Evolutionary conservation across 2,797 vertebrate genomes (phyloP), one percentile per base, ranked within the genome.

Genomic region (Takifugu rubripes): DNA sequence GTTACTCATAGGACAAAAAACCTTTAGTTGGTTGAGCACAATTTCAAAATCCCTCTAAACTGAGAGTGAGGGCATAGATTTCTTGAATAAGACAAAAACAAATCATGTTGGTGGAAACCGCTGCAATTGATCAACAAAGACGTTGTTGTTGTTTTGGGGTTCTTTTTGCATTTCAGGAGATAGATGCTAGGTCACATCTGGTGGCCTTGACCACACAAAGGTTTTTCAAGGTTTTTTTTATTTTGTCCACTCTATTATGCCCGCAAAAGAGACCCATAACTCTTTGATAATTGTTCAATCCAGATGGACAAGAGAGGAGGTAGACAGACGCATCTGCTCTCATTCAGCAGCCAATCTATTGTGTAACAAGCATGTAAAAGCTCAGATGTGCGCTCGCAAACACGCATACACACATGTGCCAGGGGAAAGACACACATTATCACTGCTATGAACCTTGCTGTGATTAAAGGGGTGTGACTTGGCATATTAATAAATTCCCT

Each of bases 381-480:
- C 65, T 75, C 58, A 57, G 26, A 62, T 56, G 42, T 51, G 48
- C 49, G 17, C 48, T 25, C 53, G 21, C 44, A 52, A 9, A 43
- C 59, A 61, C 27, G 24, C 36, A 54, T 68, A 63, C 25, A 29
- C 15, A 50, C 25, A 50, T 26, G 8, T 11, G 27, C 56, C 55
- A 16, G 25, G 31, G 57, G 25, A 24, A 16, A 7, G 54, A 45
- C 63, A 51, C 17, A 21, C 68, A 65, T 64, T 44, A 74, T 70
- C 65, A 54, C 63, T 66, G 21, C 43, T 53, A 5, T 56, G 62
- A 58, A 51, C 53, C 59, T 58, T 66, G 7, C 24, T 45, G 17
- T 74, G 78, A 89, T 87, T 87, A 81, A 81, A 86, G 75, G 74
- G 83, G 86, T 45, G 84, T 83, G 84, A 80, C 78, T 81, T 54